These are phyloP conservation scores for Delia radicum DNA, from an alignment of 1,140 invertebrate genomes.

Conservation along the genomic window DNA sequence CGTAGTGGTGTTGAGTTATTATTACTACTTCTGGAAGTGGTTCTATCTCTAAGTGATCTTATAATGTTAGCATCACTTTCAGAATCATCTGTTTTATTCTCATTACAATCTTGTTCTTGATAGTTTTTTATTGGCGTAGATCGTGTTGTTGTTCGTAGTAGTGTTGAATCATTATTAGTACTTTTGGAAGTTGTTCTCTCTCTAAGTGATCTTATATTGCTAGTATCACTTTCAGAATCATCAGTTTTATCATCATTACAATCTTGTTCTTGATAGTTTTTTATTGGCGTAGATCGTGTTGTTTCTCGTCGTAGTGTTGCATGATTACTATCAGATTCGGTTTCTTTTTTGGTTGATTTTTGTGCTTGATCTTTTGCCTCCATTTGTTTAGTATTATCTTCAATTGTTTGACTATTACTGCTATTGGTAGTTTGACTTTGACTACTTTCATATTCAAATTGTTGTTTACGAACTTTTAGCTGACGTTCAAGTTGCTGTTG, in stretches of 20 bases:
- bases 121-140: not conserved
- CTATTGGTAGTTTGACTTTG: constrained; percentile 35
- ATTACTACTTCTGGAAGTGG: not conserved
- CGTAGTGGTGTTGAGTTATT: not conserved
- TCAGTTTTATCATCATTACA: not conserved
- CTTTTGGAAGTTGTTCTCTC: not conserved
- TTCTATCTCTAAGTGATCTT: not conserved
- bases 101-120: not conserved
- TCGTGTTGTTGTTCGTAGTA: not conserved
- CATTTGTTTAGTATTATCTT: constrained; percentile 25
- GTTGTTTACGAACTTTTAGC: constrained; percentile 25
- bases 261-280: not conserved
- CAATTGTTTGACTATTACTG: not conserved
- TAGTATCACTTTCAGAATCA: not conserved
- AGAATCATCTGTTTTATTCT: not conserved
- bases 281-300: not conserved
- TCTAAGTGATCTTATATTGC: not conserved
- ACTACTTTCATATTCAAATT: constrained; percentile 35
- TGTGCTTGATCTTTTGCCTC: not conserved
- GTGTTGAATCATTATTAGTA: not conserved
- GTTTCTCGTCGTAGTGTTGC: not conserved
- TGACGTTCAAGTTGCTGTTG: not conserved
- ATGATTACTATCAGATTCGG: not conserved
- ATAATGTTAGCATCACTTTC: not conserved
- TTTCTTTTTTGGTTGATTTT: not conserved